Percentiles rank a stretch among this genome's conserved stretches.
phyloP scores from a whole-genome alignment of 2,797 vertebrate genomes.

The Lemur catta region DNA sequence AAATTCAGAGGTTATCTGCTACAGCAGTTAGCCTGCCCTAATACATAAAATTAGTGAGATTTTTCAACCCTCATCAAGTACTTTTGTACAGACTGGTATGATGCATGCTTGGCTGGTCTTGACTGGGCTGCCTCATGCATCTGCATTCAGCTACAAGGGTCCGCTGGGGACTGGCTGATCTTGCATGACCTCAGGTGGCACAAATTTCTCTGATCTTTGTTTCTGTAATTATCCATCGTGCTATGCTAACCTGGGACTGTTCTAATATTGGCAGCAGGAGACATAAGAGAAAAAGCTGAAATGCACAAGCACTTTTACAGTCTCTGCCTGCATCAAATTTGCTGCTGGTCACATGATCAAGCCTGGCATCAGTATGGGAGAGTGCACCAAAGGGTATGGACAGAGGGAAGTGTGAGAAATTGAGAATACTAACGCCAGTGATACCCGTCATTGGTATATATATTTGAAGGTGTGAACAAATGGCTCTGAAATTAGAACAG shows the following conservation, averaged over 20 bases:
- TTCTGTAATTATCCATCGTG: neutral
- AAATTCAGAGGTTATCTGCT: neutral
- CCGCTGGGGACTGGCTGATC: neutral
- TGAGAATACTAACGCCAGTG: neutral
- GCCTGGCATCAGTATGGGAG: neutral
- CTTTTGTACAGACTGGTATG: neutral
- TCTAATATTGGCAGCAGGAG: neutral
- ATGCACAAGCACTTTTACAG: neutral
- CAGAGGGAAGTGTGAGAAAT: neutral
- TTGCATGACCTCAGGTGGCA: neutral
- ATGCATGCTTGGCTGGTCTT: neutral
- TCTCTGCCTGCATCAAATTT: neutral
- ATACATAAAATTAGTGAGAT: neutral
- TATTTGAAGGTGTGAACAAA: neutral
- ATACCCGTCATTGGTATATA: neutral
- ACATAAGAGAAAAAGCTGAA: neutral
- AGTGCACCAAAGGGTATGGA: neutral
- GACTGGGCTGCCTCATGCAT: neutral
- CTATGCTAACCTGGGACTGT: neutral
- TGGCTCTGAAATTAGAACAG: neutral
- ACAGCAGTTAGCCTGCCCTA: neutral
- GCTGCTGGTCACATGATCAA: neutral
- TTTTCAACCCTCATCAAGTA: neutral
- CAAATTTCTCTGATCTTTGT: neutral
- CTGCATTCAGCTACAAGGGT: neutral